Conservation (phyloP, 2,797 vertebrate genomes). For the Scleropages formosus region DNA sequence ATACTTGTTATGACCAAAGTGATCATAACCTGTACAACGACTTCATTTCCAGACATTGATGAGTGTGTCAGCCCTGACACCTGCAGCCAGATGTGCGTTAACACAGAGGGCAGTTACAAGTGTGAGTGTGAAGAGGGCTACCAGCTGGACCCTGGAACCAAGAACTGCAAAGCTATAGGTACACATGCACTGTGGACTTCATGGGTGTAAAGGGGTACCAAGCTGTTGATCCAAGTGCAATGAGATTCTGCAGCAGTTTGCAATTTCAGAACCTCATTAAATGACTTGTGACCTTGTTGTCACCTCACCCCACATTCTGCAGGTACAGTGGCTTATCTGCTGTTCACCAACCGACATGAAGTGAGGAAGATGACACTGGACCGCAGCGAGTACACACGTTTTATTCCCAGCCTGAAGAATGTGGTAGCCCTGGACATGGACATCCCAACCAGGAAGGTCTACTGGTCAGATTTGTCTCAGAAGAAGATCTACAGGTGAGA, state of each 20-base stretch:
- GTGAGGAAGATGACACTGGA: constrained; percentile 78
- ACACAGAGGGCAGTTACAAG: constrained; percentile 78
- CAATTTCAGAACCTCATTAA: too few species aligned
- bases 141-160: constrained; percentile 67
- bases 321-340: constrained; percentile 74
- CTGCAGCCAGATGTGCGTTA: constrained; percentile 83
- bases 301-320: background rate
- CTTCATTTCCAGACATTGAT: constrained; percentile 69
- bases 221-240: too few species aligned
- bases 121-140: constrained; percentile 79
- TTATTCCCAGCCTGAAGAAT: constrained; percentile 76
- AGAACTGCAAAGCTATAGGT: constrained; percentile 80
- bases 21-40: background rate
- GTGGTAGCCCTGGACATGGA: constrained; percentile 81
- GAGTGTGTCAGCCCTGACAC: constrained; percentile 75
- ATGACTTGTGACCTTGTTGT: too few species aligned
- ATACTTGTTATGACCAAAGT: background rate
- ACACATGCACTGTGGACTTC: constrained; percentile 37
- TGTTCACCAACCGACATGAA: constrained; percentile 83
- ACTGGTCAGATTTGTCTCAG: constrained; percentile 80
- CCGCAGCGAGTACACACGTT: constrained; percentile 68
- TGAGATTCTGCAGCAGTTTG: too few species aligned
- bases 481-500: constrained; percentile 85
- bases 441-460: constrained; percentile 71
- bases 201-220: background rate